Conservation (phyloP, 1,140 invertebrate genomes). For the Gryllus bimaculatus region DNA sequence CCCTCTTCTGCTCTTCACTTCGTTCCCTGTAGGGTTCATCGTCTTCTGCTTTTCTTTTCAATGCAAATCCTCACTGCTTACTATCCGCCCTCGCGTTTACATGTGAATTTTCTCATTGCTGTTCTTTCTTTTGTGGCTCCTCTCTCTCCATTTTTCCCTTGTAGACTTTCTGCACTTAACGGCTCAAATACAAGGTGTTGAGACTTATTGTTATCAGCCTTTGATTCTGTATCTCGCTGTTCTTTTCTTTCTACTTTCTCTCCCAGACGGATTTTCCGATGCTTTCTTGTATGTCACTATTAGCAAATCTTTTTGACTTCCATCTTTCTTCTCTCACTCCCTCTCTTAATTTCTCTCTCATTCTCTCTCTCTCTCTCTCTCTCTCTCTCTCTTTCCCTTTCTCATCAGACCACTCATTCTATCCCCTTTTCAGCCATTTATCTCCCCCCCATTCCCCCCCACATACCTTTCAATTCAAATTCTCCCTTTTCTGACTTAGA, state of each 20-base stretch:
- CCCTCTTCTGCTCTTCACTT: too few relatives aligned
- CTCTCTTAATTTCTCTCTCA: not conserved
- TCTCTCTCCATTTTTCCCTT: too few relatives aligned
- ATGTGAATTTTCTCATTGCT: too few relatives aligned
- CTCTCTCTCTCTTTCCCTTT: slow-evolving; percentile 7
- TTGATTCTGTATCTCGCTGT: not conserved
- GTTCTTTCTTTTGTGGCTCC: too few relatives aligned
- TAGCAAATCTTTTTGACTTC: not conserved
- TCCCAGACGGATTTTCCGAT: not conserved
- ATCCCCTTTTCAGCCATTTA: not conserved
- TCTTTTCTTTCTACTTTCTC: not conserved
- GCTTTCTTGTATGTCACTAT: not conserved
- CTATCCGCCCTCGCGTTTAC: too few relatives aligned
- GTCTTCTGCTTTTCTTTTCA: too few relatives aligned
- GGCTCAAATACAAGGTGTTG: not conserved
- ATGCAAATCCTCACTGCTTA: too few relatives aligned
- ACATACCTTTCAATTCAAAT: not conserved
- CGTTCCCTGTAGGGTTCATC: too few relatives aligned
- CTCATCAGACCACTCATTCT: not conserved
- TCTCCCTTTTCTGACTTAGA: slow-evolving; percentile 8
- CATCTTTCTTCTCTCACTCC: slow-evolving; percentile 12
- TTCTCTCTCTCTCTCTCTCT: not conserved
- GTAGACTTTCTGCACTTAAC: not conserved
- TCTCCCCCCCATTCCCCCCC: not conserved
- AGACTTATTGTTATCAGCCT: not conserved